phyloP scores from a whole-genome alignment of 2,797 vertebrate genomes.

The Paguma larvata region DNA sequence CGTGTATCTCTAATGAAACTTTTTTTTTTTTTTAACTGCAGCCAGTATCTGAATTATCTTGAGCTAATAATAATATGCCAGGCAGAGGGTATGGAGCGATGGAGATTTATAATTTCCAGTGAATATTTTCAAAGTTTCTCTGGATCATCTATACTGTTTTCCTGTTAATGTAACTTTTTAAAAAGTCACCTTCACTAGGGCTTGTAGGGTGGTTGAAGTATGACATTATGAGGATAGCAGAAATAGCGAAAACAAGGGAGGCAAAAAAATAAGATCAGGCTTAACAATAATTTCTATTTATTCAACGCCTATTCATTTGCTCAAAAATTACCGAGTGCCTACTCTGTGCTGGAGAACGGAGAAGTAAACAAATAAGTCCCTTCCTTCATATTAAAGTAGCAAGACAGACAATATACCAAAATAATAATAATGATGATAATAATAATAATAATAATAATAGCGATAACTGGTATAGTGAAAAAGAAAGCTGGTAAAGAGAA shows the following conservation, averaged over 20 bases:
- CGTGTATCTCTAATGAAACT: constrained; percentile 51
- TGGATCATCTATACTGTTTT: not conserved
- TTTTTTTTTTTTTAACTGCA: not conserved
- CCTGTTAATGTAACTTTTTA: not conserved
- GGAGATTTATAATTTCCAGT: constrained; percentile 29
- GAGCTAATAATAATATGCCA: constrained; percentile 63
- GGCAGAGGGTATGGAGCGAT: not conserved
- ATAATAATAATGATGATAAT: not conserved
- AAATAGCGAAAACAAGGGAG: constrained; percentile 3
- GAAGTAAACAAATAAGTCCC: not conserved
- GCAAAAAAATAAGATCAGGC: constrained; percentile 29
- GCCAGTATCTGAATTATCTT: constrained; percentile 63
- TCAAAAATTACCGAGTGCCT: not conserved
- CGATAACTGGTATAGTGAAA: not conserved
- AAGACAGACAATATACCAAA: not conserved
- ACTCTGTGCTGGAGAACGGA: not conserved
- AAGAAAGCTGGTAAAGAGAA: not conserved
- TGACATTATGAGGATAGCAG: not conserved
- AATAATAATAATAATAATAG: not conserved
- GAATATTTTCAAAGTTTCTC: constrained; percentile 62
- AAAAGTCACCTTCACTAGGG: not conserved
- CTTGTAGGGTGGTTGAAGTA: not conserved
- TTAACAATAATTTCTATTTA: constrained; percentile 38
- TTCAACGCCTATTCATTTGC: constrained; percentile 20
- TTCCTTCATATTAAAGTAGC: not conserved